Evolutionary conservation across 1,140 invertebrate species (phyloP), one percentile per base, ranked within the genome.

Genomic region (Heliconius eleuchia): DNA sequence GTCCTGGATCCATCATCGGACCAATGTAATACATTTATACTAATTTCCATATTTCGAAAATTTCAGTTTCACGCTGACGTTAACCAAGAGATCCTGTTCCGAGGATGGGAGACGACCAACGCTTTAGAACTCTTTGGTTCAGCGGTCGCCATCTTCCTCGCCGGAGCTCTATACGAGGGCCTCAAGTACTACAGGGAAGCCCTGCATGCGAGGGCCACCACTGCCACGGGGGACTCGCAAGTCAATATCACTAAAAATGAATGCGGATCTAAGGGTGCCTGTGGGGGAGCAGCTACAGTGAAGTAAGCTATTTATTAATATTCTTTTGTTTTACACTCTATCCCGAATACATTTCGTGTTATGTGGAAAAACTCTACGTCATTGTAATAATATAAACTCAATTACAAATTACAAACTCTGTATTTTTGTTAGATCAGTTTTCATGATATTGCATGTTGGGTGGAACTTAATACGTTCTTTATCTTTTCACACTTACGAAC

Each of bases 131-230:
- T 99, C 77, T 95, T 98, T 52, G 97, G 97, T 1, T 98, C 98
- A 0, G 97, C 98, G 91, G 95, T 99, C 70, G 97, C 96, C 42
- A 97, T 99, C 57, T 97, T 99, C 87, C 95, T 99, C 60, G 96
- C 98, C 91, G 97, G 97, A 0, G 95, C 98, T 13, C 94, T 99
- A 23, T 99, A 99, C 89, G 98, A 99, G 94, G 98, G 98, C 1
- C 95, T 99, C 0, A 99, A 99, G 94, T 98, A 98, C 95, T 98
- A 97, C 88, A 95, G 97, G n/a, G 97, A 98, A 90, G 97, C 96
- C 86, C 91, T 97, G 3, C 97, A 97, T 89, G 96, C 96, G 86
- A 96, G 96, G 0, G 97, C 97, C 84, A 97, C 73, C 83, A 96
- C 77, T 95, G 96, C 87, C 95, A 96, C 81, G 95, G 97, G 42